A percentile compares a stretch with the other conserved stretches of the same genome.
Conservation (phyloP, 2,113 vertebrate species). For the Acanthochromis polyacanthus region DNA sequence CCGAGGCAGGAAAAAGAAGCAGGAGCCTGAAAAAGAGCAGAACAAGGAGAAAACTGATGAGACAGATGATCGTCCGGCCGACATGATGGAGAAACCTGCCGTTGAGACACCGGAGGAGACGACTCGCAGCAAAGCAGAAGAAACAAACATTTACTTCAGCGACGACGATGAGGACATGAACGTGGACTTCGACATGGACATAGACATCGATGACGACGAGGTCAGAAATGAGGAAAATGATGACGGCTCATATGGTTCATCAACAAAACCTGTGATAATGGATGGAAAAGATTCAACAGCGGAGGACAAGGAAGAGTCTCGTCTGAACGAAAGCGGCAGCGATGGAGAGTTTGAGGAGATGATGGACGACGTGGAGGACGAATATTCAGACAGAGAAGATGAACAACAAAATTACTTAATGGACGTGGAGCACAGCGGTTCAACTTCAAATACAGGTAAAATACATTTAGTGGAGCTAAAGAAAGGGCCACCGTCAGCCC, state of each 20-base stretch:
- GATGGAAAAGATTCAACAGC: neutral
- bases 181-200: slow-evolving; percentile 52
- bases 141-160: slow-evolving; percentile 17
- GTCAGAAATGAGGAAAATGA: slow-evolving; percentile 4
- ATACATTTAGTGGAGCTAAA: neutral
- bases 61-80: neutral
- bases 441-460: slow-evolving; percentile 25
- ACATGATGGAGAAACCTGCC: neutral
- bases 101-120: neutral
- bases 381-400: neutral
- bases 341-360: neutral
- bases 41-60: neutral
- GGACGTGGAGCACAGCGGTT: neutral
- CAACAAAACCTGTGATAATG: neutral
- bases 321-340: rapidly evolving
- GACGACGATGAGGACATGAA: slow-evolving; percentile 47
- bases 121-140: rapidly evolving
- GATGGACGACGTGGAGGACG: neutral
- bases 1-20: neutral
- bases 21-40: neutral
- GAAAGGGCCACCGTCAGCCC: neutral
- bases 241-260: rapidly evolving
- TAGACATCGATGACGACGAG: slow-evolving; percentile 29
- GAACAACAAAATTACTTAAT: neutral
- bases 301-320: rapidly evolving